A percentile compares a stretch with the other conserved stretches of the same genome.
phyloP scores from a whole-genome alignment of 2,888 invertebrate genomes.

The Disparrhopalites patrizii region DNA sequence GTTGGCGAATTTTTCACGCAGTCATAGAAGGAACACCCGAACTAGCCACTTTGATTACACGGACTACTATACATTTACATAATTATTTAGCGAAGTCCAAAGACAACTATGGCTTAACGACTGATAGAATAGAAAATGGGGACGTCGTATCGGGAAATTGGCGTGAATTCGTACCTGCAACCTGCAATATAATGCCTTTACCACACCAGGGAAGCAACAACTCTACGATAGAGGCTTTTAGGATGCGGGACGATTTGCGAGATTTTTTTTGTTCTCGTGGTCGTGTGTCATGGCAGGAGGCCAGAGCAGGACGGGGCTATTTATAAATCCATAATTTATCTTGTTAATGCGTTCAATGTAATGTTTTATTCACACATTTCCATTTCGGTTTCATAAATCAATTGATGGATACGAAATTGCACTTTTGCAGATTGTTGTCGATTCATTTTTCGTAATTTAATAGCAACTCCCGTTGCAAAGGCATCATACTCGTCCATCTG shows the following conservation, averaged over 20 bases:
- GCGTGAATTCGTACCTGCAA: neutral
- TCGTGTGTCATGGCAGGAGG: neutral
- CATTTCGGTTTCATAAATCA: constrained; percentile 3
- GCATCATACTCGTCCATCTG: neutral
- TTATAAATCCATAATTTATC: neutral
- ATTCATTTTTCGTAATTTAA: neutral
- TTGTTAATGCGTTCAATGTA: neutral
- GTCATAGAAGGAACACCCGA: constrained; percentile 32
- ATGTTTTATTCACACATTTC: neutral
- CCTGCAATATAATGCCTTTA: neutral
- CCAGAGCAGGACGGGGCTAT: neutral
- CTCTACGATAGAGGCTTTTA: neutral
- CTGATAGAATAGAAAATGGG: neutral
- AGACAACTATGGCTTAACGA: constrained; percentile 11
- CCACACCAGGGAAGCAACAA: constrained; percentile 8
- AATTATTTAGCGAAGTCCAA: constrained; percentile 25
- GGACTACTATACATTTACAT: constrained; percentile 29
- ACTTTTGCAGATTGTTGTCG: neutral
- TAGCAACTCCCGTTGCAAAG: neutral
- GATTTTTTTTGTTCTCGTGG: constrained; percentile 3
- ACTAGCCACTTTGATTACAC: constrained; percentile 25
- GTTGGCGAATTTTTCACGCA: constrained; percentile 37
- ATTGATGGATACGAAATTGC: neutral
- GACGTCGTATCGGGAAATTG: neutral
- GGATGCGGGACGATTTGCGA: neutral